Base-by-base conservation (phyloP, 2,888 invertebrate genomes). In the Neoascia interrupta region DNA sequence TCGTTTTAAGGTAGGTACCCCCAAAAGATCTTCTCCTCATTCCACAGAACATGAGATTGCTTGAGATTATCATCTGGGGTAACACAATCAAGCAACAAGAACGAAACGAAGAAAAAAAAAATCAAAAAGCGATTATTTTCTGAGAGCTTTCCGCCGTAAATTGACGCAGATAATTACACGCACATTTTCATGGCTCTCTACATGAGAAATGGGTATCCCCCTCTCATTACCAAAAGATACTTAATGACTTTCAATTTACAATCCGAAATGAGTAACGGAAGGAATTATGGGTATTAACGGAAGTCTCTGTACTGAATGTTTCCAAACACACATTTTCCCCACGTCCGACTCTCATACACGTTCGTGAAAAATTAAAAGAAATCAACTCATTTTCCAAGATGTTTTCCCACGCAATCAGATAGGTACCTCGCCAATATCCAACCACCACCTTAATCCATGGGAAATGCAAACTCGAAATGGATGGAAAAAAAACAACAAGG, bases 361-460 rank as follows among this genome's bases (percentile, higher is more conserved):
- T 6, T 37, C 37, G 37, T 11, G 37, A 13, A 11, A 13, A 23
- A n/a, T n/a, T n/a, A 54, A 15, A 21, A 19, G 16, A 34, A 13
- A 19, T 36, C 5, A 34, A 23, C 4, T 51, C 15, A 28, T 19
- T 37, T 19, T 23, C 15, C 6, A 16, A 37, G 54, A 53, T 37
- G 51, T 36, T 28, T 75, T 75, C 69, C 56, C 75, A 75, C 61
- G 54, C 56, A 69, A 75, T 69, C 41, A 56, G n/a, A n/a, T n/a
- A n/a, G n/a, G n/a, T n/a, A 49, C 61, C 43, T 36, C 47, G 39
- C 47, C 39, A 60, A 47, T 60, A 15, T 28, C 19, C 39, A 3
- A 10, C 10, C 8, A 39, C 11, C 43, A 37, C 18, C 39, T 19
- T 5, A 49, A 15, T 58, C 21, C 19, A 28, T 47, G 31, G 37